phyloP scores from a whole-genome alignment of 2,113 vertebrate species.

The Aplodontia rufa region DNA sequence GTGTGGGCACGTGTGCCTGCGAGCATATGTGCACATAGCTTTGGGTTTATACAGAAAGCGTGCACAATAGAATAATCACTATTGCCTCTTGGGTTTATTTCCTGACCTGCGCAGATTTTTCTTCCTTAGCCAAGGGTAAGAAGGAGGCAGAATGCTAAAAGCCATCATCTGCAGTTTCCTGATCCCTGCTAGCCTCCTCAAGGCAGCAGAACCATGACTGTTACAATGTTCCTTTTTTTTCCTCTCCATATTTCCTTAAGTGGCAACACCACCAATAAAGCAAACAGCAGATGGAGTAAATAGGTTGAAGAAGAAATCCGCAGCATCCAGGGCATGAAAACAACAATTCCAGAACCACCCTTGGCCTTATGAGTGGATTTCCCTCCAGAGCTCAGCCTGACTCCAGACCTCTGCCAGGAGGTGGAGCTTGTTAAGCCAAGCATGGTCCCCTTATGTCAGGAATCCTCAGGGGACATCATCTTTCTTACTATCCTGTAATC shows the following conservation, averaged over 20 bases:
- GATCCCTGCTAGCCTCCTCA: background rate
- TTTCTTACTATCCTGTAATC: background rate
- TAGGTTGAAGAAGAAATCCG: background rate
- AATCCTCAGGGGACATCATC: background rate
- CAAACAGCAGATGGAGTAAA: background rate
- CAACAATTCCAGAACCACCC: background rate
- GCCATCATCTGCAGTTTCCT: background rate
- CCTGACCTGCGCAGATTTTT: background rate
- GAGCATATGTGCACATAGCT: too few species aligned
- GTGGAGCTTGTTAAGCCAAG: background rate
- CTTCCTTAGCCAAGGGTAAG: background rate
- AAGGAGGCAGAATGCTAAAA: background rate
- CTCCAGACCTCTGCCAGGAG: background rate
- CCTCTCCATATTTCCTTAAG: background rate
- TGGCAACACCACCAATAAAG: background rate
- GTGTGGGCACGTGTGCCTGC: background rate
- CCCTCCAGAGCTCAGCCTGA: background rate
- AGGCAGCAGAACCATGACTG: background rate
- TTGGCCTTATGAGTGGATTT: background rate
- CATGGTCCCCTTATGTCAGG: background rate
- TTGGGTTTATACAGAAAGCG: background rate
- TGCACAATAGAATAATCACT: background rate
- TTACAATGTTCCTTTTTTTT: background rate
- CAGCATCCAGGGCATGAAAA: background rate
- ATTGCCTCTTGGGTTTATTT: background rate